These are phyloP conservation scores for Heterohyrax brucei DNA, from an alignment of 2,797 vertebrate genomes.

Conservation along the genomic window DNA sequence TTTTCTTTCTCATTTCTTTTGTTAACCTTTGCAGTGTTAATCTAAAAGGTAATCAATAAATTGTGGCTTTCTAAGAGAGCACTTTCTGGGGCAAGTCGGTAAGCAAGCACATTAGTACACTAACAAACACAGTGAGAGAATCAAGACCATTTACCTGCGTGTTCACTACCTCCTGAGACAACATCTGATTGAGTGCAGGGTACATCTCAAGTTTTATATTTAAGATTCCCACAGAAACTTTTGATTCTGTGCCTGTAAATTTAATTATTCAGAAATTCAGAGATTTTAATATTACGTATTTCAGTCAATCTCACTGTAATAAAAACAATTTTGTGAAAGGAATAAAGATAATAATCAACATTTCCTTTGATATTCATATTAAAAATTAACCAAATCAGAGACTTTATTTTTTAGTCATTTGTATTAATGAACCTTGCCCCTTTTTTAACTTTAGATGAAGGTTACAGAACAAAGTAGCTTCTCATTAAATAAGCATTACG, in stretches of 20 bases:
- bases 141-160: constrained; percentile 94
- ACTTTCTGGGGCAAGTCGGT: not conserved
- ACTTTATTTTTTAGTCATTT: constrained; percentile 3
- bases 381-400: constrained; percentile 34
- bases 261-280: constrained; percentile 82
- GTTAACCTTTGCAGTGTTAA: not conserved
- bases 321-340: constrained; percentile 60
- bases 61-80: constrained; percentile 32
- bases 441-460: no score
- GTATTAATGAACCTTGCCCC: no score
- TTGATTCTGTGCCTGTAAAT: constrained; percentile 93
- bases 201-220: constrained; percentile 97
- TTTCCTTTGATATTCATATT: constrained; percentile 43
- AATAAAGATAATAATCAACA: constrained; percentile 54
- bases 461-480: no score
- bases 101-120: constrained; percentile 50
- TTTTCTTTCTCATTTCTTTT: not conserved
- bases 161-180: constrained; percentile 94
- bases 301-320: constrained; percentile 48
- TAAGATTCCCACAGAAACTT: constrained; percentile 96
- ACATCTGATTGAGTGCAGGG: constrained; percentile 93
- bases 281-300: constrained; percentile 42
- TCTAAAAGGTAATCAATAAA: constrained; percentile 26
- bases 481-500: no score
- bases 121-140: constrained; percentile 44